phyloP scores from a whole-genome alignment of 1,140 invertebrate genomes.

The Drosophila ironensis region DNA sequence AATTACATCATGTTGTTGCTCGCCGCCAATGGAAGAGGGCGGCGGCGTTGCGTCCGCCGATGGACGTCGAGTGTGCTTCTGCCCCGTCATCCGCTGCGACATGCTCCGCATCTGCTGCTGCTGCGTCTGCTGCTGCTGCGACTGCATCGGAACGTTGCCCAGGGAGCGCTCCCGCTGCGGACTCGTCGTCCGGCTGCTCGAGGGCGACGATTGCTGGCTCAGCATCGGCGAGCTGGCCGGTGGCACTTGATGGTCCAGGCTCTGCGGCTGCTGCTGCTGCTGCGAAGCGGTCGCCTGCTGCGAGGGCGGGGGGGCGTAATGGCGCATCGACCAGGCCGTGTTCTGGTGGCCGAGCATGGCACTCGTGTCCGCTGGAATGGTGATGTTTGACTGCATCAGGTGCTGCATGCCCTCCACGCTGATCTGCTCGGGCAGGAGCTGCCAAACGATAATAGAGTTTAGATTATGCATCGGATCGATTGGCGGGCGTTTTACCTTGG shows the following conservation, averaged over 20 bases:
- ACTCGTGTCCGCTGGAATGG: constrained; percentile 78
- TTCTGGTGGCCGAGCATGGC: constrained; percentile 68
- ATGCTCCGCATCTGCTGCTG: constrained; percentile 69
- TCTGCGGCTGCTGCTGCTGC: constrained; percentile 32
- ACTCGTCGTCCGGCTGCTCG: constrained; percentile 85
- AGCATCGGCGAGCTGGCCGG: constrained; percentile 84
- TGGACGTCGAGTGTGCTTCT: constrained; percentile 76
- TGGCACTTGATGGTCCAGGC: constrained; percentile 79
- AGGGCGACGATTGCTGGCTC: constrained; percentile 84
- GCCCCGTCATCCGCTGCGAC: constrained; percentile 59
- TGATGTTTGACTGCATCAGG: constrained; percentile 75
- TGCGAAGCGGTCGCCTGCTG: constrained; percentile 39
- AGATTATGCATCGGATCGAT: no score
- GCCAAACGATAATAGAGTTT: neutral
- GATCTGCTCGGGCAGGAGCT: constrained; percentile 65
- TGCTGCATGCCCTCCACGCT: constrained; percentile 73
- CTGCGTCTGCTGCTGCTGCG: constrained; percentile 49
- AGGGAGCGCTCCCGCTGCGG: constrained; percentile 83
- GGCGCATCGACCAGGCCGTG: constrained; percentile 56
- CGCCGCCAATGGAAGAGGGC: constrained; percentile 54
- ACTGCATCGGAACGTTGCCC: constrained; percentile 53
- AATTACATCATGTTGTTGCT: constrained; percentile 51
- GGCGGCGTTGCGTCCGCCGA: constrained; percentile 83
- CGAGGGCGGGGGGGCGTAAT: constrained; percentile 55
- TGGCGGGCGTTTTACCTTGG: constrained; percentile 62